phyloP scores from a whole-genome alignment of 2,113 vertebrate species.

The Eurypyga helias region DNA sequence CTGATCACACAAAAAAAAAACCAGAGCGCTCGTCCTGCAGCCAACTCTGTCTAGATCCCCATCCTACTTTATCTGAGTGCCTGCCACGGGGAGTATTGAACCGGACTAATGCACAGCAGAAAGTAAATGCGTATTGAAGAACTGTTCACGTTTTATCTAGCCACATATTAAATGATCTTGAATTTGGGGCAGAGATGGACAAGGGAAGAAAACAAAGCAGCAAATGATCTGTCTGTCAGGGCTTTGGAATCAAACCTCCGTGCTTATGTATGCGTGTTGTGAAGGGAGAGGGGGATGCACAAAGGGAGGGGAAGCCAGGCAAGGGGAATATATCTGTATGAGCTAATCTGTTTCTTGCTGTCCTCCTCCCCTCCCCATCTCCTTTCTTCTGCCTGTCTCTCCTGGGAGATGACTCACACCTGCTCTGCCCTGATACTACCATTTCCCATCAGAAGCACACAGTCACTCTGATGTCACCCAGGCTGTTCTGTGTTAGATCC shows the following conservation, averaged over 20 bases:
- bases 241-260: slow-evolving; percentile 17
- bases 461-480: slow-evolving; percentile 77
- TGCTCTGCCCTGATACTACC: slow-evolving; percentile 73
- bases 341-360: slow-evolving; percentile 69
- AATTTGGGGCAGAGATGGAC: slow-evolving; percentile 41
- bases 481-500: slow-evolving; percentile 76
- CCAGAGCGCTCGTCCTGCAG: neutral
- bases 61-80: neutral
- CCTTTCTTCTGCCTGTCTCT: slow-evolving; percentile 43
- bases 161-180: slow-evolving; percentile 54
- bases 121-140: slow-evolving; percentile 46
- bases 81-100: neutral
- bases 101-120: slow-evolving; percentile 38
- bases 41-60: neutral
- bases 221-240: slow-evolving; percentile 1
- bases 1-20: slow-evolving; percentile 23
- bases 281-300: neutral
- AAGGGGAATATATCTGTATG: slow-evolving; percentile 36
- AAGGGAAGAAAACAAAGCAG: slow-evolving; percentile 39
- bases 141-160: slow-evolving; percentile 29
- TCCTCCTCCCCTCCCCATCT: slow-evolving; percentile 34
- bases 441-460: slow-evolving; percentile 72
- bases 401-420: slow-evolving; percentile 79
- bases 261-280: neutral
- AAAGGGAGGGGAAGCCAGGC: neutral